A percentile compares a stretch with the other conserved stretches of the same genome.
Conservation (phyloP, 2,113 vertebrate genomes). For the Phalacrocorax aristotelis region DNA sequence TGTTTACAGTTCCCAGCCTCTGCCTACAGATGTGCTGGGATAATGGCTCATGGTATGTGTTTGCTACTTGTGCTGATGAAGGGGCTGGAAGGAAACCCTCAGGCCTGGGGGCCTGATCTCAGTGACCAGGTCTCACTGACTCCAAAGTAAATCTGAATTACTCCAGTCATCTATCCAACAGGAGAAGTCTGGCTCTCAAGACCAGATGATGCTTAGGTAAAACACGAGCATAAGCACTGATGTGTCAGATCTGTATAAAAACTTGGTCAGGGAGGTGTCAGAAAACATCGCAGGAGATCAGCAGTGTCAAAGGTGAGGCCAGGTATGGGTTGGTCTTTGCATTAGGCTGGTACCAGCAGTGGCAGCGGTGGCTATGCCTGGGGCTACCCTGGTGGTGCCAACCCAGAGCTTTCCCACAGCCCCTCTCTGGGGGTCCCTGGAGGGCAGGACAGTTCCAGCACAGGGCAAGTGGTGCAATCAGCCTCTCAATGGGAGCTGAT, state of each 20-base stretch:
- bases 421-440: neutral
- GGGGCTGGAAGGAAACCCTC: neutral
- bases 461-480: neutral
- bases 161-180: neutral
- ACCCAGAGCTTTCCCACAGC: neutral
- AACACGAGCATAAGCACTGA: neutral
- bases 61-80: neutral
- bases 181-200: neutral
- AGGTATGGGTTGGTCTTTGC: neutral
- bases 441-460: neutral
- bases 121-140: neutral
- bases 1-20: constrained; percentile 35
- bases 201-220: neutral
- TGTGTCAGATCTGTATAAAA: neutral
- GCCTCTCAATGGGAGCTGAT: neutral
- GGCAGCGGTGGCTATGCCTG: neutral
- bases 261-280: neutral
- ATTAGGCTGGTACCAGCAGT: neutral
- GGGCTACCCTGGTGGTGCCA: neutral
- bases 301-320: neutral
- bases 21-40: neutral
- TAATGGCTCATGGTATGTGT: neutral
- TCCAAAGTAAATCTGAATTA: neutral
- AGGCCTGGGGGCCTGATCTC: neutral
- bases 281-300: neutral